These are phyloP conservation scores for Coreoperca whiteheadi DNA, from an alignment of 2,113 vertebrate species.

Conservation along the genomic window DNA sequence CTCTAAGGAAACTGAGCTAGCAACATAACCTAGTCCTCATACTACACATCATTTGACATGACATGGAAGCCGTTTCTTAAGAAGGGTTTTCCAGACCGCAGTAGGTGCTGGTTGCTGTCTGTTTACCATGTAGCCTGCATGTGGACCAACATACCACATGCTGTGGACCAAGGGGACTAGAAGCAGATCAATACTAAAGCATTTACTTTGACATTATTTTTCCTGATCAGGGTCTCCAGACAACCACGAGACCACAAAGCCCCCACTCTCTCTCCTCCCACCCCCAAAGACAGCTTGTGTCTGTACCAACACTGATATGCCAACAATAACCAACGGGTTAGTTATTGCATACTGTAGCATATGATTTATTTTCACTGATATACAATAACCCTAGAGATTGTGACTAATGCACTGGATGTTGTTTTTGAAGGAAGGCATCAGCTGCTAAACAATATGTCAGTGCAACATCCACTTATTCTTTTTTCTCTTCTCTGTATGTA, in stretches of 20 bases:
- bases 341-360: conserved; percentile 51
- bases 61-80: conserved; percentile 13
- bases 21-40: conserved; percentile 24
- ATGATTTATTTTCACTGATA: conserved; percentile 52
- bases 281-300: conserved; percentile 48
- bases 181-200: conserved; percentile 63
- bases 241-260: conserved; percentile 26
- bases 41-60: conserved; percentile 31
- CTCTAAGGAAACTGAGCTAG: conserved; percentile 22
- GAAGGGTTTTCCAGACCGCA: conserved; percentile 21
- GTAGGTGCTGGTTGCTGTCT: conserved; percentile 28
- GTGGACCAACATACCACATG: conserved; percentile 18
- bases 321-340: conserved; percentile 53
- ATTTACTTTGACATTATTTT: conserved; percentile 62
- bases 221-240: conserved; percentile 35
- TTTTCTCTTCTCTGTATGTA: conserved; percentile 46
- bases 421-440: conserved; percentile 38
- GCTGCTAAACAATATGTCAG: conserved; percentile 29
- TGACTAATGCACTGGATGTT: conserved; percentile 28
- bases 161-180: conserved; percentile 35
- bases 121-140: conserved; percentile 36
- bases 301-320: conserved; percentile 39
- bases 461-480: conserved; percentile 18
- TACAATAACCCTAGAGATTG: conserved; percentile 27
- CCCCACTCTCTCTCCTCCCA: neutral